Evolutionary conservation across 2,113 vertebrate species (phyloP), one percentile per base, ranked within the genome.

Genomic region (Pipra filicauda): DNA sequence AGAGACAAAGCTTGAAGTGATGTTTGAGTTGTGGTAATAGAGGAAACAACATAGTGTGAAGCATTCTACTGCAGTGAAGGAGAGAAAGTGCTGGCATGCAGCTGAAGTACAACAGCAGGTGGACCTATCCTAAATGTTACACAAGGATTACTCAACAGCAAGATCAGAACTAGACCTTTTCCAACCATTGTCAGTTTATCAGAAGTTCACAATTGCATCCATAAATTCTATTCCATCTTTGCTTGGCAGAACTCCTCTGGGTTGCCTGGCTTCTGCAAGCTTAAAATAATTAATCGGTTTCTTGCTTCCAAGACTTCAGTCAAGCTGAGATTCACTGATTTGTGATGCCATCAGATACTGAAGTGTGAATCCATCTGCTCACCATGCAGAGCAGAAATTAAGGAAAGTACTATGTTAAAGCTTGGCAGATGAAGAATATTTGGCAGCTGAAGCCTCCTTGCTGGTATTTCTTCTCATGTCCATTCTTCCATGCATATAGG

Each of bases 201-300:
- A 79, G 33, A 64, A 94, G 41, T 91, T 95, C 81, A 66, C 67
- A 76, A 71, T 39, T 67, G 28, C 35, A 83, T 80, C 85, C 55
- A 30, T 80, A 88, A 88, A 82, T 95, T 94, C 61, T 86, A 5
- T 73, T 85, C 58, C 43, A 18, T 73, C 67, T 91, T 96, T 71
- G 43, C 71, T 91, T 95, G 93, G 64, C 88, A 94, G 59, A 93
- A 59, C 17, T 94, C 18, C 51, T 91, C 62, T 88, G 85, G 44
- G 31, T 80, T 80, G 78, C 83, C 88, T 94, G 67, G 58, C 92
- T 95, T 94, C 88, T 94, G 75, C 37, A 91, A 78, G 75, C 64
- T 94, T 91, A 92, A 95, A 95, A 96, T 92, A 95, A 96, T 95
- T 79, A 96, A 95, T 87, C 5, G 3, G 16, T 85, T 92, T 94